Evolutionary conservation across 2,888 invertebrate genomes (phyloP), one percentile per base, ranked within the genome.

Genomic region (Andrena trimmerana): DNA sequence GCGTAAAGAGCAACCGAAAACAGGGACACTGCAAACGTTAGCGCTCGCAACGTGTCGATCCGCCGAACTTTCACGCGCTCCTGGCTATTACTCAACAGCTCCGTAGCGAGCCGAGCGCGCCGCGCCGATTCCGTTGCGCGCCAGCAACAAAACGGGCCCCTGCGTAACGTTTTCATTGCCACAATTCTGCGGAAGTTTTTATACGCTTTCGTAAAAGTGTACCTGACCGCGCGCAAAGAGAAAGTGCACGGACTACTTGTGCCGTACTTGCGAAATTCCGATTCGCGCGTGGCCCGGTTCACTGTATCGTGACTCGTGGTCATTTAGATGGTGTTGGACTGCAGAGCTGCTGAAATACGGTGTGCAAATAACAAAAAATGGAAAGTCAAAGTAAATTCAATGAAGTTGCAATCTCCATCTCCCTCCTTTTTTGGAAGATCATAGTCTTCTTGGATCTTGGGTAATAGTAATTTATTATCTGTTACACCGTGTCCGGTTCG

Each of bases 181-280:
- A 83, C 83, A 72, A 65, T 79, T 83, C 78, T 78, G 62, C 75
- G 72, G 68, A 69, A 83, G 75, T 83, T 84, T 75, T 82, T 81
- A 54, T 75, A 79, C 85, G 83, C 86, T 85, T 85, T 86, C 85
- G 74, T 80, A 83, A 85, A 85, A 78, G 59, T 70, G 77, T 84
- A 84, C 77, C 87, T 70, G 85, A 75, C 80, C 77, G 82, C 85
- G 83, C 75, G 36, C 83, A 84, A 86, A 88, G 90, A 90, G 90
- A 91, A 90, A 90, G 90, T 90, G 80, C 78, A 86, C 78, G 88
- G 81, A 83, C 88, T 86, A 86, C 87, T 88, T 87, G 87, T 81
- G 77, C 83, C 73, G 86, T 86, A 88, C 87, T 90, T 90, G 89
- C 87, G 90, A 91, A 90, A 90, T 88, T 80, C 70, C 75, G 74